phyloP scores from a whole-genome alignment of 2,113 vertebrate genomes.

The Dissostichus mawsoni region DNA sequence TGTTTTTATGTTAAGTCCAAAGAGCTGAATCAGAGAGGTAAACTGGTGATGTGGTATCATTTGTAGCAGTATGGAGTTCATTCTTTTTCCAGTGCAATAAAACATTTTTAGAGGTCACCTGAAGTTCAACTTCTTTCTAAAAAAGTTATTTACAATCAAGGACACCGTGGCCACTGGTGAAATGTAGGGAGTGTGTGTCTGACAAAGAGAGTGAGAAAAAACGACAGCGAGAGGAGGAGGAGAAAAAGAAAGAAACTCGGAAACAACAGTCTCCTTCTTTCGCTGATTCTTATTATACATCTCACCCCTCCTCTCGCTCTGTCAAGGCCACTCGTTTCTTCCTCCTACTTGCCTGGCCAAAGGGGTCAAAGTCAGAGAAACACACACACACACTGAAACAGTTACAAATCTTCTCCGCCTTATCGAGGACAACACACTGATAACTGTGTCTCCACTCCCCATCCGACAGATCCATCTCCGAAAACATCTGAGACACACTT shows the following conservation, averaged over 20 bases:
- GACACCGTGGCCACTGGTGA: slow-evolving; percentile 54
- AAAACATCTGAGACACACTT: slow-evolving; percentile 75
- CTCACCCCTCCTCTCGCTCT: slow-evolving; percentile 65
- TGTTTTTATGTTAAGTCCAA: background rate
- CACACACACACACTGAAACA: slow-evolving; percentile 56
- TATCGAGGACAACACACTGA: slow-evolving; percentile 81
- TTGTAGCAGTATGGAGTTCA: background rate
- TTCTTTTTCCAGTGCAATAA: background rate
- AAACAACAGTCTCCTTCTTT: slow-evolving; percentile 73
- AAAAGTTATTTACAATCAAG: slow-evolving; percentile 69
- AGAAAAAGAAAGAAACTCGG: slow-evolving; percentile 47
- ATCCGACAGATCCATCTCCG: slow-evolving; percentile 80
- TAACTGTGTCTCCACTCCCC: slow-evolving; percentile 82
- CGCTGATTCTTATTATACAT: slow-evolving; percentile 56
- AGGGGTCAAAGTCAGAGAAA: slow-evolving; percentile 69
- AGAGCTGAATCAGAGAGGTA: background rate
- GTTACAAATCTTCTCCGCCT: slow-evolving; percentile 81
- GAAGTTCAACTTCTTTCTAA: slow-evolving; percentile 19
- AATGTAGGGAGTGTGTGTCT: slow-evolving; percentile 74
- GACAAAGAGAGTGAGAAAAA: slow-evolving; percentile 70
- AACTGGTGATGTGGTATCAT: background rate
- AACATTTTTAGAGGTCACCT: background rate
- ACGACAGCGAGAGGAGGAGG: slow-evolving; percentile 55
- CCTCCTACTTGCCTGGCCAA: slow-evolving; percentile 72
- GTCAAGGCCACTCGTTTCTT: slow-evolving; percentile 83